Evolutionary conservation across 2,113 vertebrate genomes (phyloP), one percentile per base, ranked within the genome.

Genomic region (Strix aluco): DNA sequence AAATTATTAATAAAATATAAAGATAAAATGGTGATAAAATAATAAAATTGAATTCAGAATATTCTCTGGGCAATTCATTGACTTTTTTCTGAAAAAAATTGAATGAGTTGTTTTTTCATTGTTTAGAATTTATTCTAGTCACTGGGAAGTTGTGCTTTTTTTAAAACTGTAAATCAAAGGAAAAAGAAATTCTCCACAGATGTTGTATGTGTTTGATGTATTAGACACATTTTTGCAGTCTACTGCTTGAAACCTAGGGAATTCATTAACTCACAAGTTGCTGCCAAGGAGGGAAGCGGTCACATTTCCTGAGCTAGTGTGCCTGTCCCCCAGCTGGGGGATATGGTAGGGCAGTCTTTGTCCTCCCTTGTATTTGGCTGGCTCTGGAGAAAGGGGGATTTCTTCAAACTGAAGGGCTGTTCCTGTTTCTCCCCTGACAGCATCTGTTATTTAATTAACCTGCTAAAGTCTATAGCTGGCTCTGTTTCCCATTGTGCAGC

Each of bases 121-220:
- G 58, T 93, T 96, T 65, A 72, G 88, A 81, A 86, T 95, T 95
- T 96, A 85, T 92, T 95, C 78, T 73, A 82, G 81, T 94, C 69
- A 47, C 83, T 94, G 77, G 15, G 70, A 94, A 91, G 73, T 94
- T 78, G 72, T 70, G 89, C 49, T 81, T 82, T 94, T 96, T 92
- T 66, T 11, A 87, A 96, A 94, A 94, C 58, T 58, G 71, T 90
- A 94, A 96, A 94, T 96, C 92, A 97, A 94, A 96, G 62, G 84
- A 65, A 91, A 89, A 91, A 91, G 2, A 95, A 96, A 95, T 69
- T 94, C 89, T 91, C 82, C 92, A 87, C 91, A 94, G 92, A 95
- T 96, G 92, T 91, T 94, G 49, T 77, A 36, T 73, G 66, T 80
- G 73, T 96, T 97, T 95, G 92, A 96, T 97, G 83, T 95, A 93